phyloP scores from a whole-genome alignment of 2,888 invertebrate genomes.

The Eilema depressum region DNA sequence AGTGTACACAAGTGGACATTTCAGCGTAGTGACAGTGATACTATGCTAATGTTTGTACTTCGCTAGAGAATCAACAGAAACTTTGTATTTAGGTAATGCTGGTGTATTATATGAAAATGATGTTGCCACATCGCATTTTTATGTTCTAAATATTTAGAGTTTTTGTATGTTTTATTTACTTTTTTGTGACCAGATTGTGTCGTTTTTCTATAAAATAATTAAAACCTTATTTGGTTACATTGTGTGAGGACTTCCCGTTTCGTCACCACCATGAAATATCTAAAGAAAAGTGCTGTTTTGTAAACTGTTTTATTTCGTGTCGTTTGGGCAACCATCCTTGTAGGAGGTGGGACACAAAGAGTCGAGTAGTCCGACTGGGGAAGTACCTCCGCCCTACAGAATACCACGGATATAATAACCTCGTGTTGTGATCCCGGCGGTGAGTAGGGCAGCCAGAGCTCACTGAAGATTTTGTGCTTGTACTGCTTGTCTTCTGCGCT shows the following conservation, averaged over 20 bases:
- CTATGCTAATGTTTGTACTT: conserved; percentile 51
- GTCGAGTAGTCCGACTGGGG: too few relatives aligned
- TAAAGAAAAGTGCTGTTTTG: neutral
- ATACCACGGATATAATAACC: too few relatives aligned
- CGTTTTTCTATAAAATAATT: too few relatives aligned
- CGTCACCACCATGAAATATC: neutral
- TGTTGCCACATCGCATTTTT: conserved; percentile 30
- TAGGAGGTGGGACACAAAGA: too few relatives aligned
- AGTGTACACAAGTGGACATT: conserved; percentile 60
- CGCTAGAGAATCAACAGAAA: conserved; percentile 42
- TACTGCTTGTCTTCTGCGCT: too few relatives aligned
- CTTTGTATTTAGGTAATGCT: conserved; percentile 39
- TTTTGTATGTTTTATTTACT: neutral
- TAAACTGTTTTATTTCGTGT: neutral
- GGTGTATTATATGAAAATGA: conserved; percentile 33
- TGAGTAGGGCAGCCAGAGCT: too few relatives aligned
- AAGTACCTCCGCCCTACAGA: too few relatives aligned
- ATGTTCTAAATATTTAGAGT: conserved; percentile 8
- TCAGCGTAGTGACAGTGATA: conserved; percentile 38
- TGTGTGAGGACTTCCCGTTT: neutral
- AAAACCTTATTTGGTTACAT: too few relatives aligned
- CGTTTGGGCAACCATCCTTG: neutral
- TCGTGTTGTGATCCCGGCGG: too few relatives aligned
- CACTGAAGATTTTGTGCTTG: too few relatives aligned
- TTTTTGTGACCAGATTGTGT: neutral